Evolutionary conservation across 2,888 invertebrate species (phyloP).

Genomic region (Acrobasis repandana): DNA sequence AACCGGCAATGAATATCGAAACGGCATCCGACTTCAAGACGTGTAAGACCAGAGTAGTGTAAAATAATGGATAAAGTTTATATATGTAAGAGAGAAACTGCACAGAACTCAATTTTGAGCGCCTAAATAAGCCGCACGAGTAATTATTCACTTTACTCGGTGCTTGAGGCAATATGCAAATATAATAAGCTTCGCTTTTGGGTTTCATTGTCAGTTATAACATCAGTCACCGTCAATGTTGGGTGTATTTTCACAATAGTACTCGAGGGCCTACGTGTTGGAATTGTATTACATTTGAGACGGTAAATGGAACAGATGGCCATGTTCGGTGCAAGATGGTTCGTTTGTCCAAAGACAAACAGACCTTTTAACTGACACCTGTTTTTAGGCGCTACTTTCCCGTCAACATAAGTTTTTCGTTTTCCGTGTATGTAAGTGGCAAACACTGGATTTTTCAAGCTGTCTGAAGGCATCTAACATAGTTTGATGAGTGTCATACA

Average conservation of each 20-base stretch:
- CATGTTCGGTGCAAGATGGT: not conserved
- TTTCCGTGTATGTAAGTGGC: too few relatives aligned
- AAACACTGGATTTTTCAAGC: too few relatives aligned
- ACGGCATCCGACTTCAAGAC: too few relatives aligned
- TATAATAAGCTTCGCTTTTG: not conserved
- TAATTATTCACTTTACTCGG: not conserved
- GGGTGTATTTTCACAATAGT: not conserved
- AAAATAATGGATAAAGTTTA: too few relatives aligned
- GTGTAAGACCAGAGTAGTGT: too few relatives aligned
- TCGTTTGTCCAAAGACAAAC: not conserved
- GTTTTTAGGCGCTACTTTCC: not conserved
- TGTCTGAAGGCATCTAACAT: too few relatives aligned
- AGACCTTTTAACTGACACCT: not conserved
- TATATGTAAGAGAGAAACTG: too few relatives aligned
- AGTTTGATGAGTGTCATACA: too few relatives aligned
- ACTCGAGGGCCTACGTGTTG: not conserved
- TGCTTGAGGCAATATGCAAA: not conserved
- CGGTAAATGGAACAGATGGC: not conserved
- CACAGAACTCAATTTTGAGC: too few relatives aligned
- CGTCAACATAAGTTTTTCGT: too few relatives aligned
- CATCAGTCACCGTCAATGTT: not conserved
- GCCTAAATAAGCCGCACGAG: too few relatives aligned
- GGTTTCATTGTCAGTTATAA: not conserved
- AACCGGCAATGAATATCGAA: too few relatives aligned
- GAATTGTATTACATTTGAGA: not conserved